A percentile compares a stretch with the other conserved stretches of the same genome.
Evolutionary conservation across 2,888 invertebrate species (phyloP).

Genomic region (Brachypalpus laphriformis): DNA sequence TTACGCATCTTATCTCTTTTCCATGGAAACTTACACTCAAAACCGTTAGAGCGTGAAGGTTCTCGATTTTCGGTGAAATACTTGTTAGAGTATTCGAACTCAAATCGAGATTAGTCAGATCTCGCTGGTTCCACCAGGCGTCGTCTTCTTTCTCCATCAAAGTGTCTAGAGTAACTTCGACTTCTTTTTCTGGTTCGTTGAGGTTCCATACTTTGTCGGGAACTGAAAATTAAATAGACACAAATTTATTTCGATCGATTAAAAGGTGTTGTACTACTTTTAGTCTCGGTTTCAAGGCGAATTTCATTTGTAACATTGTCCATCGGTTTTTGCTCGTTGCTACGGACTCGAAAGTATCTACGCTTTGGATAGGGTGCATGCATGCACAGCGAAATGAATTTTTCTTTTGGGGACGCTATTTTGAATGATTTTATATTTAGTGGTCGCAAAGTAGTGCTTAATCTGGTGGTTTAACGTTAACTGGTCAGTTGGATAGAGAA

Average conservation of each 20-base stretch:
- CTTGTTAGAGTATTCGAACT: conserved; percentile 88
- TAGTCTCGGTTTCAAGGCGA: conserved; percentile 75
- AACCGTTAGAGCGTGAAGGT: conserved; percentile 87
- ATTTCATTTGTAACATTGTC: conserved; percentile 16
- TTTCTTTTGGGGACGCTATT: conserved; percentile 80
- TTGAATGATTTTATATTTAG: conserved; percentile 76
- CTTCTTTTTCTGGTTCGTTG: conserved; percentile 87
- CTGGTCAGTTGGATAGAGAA: conserved; percentile 51
- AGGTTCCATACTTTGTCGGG: conserved; percentile 90
- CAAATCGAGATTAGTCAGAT: conserved; percentile 90
- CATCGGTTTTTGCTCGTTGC: conserved; percentile 48
- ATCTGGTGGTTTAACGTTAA: conserved; percentile 46
- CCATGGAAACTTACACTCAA: conserved; percentile 85
- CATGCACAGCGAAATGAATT: conserved; percentile 80
- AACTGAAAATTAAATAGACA: conserved; percentile 83
- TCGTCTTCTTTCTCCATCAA: conserved; percentile 84
- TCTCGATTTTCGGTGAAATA: conserved; percentile 87
- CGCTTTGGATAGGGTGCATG: conserved; percentile 80
- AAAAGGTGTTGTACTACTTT: conserved; percentile 4
- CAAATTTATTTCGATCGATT: conserved; percentile 5
- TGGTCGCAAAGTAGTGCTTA: conserved; percentile 23
- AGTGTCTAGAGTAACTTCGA: conserved; percentile 84
- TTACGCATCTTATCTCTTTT: background rate
- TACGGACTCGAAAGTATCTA: conserved; percentile 79
- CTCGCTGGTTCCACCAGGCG: conserved; percentile 93